A percentile compares a stretch with the other conserved stretches of the same genome.
Conservation (phyloP, 2,888 invertebrate species). For the Apomyelois bistriatella region DNA sequence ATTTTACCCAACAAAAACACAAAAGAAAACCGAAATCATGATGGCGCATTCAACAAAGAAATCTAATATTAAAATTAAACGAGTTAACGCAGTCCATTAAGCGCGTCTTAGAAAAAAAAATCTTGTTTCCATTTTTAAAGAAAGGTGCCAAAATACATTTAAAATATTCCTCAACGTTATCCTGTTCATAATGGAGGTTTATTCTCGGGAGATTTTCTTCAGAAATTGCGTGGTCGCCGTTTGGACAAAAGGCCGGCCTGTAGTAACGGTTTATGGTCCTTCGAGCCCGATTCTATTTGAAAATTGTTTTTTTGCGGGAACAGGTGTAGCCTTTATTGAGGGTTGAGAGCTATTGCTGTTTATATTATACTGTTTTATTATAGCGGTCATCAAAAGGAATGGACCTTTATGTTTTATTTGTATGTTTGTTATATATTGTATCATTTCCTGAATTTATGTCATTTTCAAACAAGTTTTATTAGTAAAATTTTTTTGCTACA, state of each 20-base stretch:
- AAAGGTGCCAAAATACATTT: conserved; percentile 34
- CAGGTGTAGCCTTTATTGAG: conserved; percentile 33
- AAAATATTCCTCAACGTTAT: conserved; percentile 39
- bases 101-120: conserved; percentile 24
- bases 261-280: conserved; percentile 47
- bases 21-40: neutral
- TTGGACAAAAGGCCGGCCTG: conserved; percentile 38
- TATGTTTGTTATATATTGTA: too few species aligned
- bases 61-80: conserved; percentile 22
- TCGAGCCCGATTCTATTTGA: conserved; percentile 39
- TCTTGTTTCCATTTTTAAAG: conserved; percentile 36
- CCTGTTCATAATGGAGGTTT: conserved; percentile 34
- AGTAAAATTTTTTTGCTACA: too few species aligned
- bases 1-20: conserved; percentile 17
- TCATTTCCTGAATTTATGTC: too few species aligned
- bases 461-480: too few species aligned
- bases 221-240: conserved; percentile 35
- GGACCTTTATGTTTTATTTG: too few species aligned
- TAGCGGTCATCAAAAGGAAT: neutral
- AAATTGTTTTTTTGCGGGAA: conserved; percentile 43
- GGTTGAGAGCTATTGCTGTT: conserved; percentile 13
- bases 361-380: conserved; percentile 1
- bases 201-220: conserved; percentile 29
- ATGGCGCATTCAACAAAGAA: conserved; percentile 16
- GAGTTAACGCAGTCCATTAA: conserved; percentile 35